Conservation (phyloP, 2,113 vertebrate genomes). For the Festucalex cinctus region DNA sequence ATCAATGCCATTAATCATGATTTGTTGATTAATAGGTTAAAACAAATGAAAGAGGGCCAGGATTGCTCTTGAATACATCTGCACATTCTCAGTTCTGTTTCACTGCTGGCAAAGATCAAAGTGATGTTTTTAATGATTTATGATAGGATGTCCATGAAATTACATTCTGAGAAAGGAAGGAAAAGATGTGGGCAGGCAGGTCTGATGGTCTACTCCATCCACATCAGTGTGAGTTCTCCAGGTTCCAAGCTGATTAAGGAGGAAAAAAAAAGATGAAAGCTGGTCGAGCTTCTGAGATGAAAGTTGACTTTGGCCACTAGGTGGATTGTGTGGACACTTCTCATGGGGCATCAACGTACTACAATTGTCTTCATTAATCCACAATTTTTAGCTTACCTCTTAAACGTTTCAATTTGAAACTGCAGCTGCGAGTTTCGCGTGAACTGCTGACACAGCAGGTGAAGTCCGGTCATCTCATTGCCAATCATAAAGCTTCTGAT, state of each 20-base stretch:
- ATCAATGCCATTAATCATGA: not conserved
- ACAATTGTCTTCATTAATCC: constrained; percentile 44
- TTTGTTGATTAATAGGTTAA: not conserved
- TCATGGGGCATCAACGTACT: constrained; percentile 23
- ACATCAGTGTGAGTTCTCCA: constrained; percentile 14
- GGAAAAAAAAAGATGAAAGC: constrained; percentile 29
- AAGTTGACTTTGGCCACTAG: constrained; percentile 40
- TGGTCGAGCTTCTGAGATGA: constrained; percentile 25
- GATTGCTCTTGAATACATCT: constrained; percentile 1
- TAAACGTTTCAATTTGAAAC: constrained; percentile 17
- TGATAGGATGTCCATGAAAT: constrained; percentile 34
- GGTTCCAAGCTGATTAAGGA: constrained; percentile 31
- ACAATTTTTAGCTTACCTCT: constrained; percentile 27
- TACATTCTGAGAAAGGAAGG: constrained; percentile 24
- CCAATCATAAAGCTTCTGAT: constrained; percentile 7
- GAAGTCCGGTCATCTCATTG: constrained; percentile 4
- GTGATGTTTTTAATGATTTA: constrained; percentile 51
- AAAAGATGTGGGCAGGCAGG: constrained; percentile 28
- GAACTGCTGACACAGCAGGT: constrained; percentile 25
- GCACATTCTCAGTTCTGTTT: constrained; percentile 24
- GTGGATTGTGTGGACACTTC: constrained; percentile 22
- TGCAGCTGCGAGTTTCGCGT: not conserved
- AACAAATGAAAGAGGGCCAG: constrained; percentile 1
- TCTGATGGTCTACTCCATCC: constrained; percentile 6
- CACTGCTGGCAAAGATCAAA: constrained; percentile 31